A percentile compares a stretch with the other conserved stretches of the same genome.
These are phyloP conservation scores for Drosophila kohkoa DNA, from an alignment of 1,140 invertebrate genomes.

Conservation along the genomic window DNA sequence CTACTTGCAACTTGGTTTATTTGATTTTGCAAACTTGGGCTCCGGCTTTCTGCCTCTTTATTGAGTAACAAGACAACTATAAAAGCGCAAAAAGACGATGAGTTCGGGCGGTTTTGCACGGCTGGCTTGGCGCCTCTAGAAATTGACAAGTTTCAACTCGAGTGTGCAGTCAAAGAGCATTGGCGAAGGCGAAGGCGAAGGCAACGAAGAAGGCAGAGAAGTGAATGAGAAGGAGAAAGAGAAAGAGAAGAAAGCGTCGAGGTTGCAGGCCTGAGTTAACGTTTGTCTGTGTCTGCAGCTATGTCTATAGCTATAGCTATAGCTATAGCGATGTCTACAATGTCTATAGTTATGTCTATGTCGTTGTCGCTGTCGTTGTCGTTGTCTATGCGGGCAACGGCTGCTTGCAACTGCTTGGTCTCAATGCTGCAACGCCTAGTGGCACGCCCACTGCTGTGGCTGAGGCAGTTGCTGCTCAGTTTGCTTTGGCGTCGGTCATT, in stretches of 20 bases:
- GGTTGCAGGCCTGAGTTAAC: conserved; percentile 5
- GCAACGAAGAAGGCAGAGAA: background rate
- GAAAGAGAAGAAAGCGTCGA: conserved; percentile 1
- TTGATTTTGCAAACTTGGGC: conserved; percentile 63
- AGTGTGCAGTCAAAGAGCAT: conserved; percentile 78
- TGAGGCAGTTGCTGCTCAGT: conserved; percentile 15
- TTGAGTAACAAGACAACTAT: conserved; percentile 72
- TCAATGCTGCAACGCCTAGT: conserved; percentile 41
- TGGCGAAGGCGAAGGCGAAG: conserved; percentile 25
- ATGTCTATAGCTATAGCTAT: background rate
- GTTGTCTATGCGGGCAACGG: conserved; percentile 35
- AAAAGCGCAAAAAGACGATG: conserved; percentile 62
- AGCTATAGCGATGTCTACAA: background rate
- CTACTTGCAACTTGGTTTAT: conserved; percentile 23
- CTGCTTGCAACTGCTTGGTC: conserved; percentile 17
- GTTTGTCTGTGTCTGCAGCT: conserved; percentile 5
- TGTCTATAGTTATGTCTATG: conserved; percentile 22
- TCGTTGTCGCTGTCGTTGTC: conserved; percentile 28
- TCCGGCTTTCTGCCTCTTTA: conserved; percentile 36
- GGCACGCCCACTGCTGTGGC: conserved; percentile 43
- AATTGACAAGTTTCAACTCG: conserved; percentile 80
- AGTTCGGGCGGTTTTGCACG: conserved; percentile 16
- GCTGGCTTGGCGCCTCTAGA: conserved; percentile 44
- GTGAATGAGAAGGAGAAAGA: background rate
- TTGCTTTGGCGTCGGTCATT: conserved; percentile 59